Percentiles rank a stretch among this genome's conserved stretches.
Conservation (phyloP, 2,797 vertebrate species). For the Rhyacichthys aspro region DNA sequence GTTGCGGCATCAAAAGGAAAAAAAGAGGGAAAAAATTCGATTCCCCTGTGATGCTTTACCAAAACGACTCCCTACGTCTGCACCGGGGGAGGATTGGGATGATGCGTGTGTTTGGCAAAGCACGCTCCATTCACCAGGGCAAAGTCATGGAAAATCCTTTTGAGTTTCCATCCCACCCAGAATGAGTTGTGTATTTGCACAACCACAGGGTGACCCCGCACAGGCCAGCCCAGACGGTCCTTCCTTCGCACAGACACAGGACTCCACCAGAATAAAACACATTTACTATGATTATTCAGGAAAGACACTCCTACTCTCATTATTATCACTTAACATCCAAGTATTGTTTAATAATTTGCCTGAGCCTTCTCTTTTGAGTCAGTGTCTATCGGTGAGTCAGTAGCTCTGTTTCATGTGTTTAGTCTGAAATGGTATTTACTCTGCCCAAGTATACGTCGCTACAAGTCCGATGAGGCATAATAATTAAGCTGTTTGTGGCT, state of each 20-base stretch:
- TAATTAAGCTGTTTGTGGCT: constrained; percentile 8
- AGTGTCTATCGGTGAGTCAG: constrained; percentile 46
- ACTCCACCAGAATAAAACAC: constrained; percentile 23
- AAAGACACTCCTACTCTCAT: constrained; percentile 15
- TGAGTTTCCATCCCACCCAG: constrained; percentile 75
- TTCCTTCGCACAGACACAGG: constrained; percentile 24
- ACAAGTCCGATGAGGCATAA: constrained; percentile 27
- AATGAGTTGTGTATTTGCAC: constrained; percentile 69
- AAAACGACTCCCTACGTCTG: constrained; percentile 39
- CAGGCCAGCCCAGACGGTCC: constrained; percentile 49
- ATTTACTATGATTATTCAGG: constrained; percentile 2
- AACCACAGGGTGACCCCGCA: constrained; percentile 61
- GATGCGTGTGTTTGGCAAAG: constrained; percentile 67
- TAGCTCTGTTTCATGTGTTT: constrained; percentile 7
- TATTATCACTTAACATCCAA: neutral
- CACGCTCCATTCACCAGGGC: constrained; percentile 58
- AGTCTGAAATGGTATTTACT: constrained; percentile 20
- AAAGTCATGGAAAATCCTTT: constrained; percentile 75
- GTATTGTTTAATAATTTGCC: constrained; percentile 18
- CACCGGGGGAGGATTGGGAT: constrained; percentile 23
- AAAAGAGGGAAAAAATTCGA: constrained; percentile 32
- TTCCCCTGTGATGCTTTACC: constrained; percentile 47
- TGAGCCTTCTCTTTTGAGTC: constrained; percentile 44
- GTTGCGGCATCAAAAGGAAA: constrained; percentile 43
- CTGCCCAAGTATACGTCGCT: constrained; percentile 21